phyloP scores from a whole-genome alignment of 2,113 vertebrate species.

The Chiloscyllium plagiosum region DNA sequence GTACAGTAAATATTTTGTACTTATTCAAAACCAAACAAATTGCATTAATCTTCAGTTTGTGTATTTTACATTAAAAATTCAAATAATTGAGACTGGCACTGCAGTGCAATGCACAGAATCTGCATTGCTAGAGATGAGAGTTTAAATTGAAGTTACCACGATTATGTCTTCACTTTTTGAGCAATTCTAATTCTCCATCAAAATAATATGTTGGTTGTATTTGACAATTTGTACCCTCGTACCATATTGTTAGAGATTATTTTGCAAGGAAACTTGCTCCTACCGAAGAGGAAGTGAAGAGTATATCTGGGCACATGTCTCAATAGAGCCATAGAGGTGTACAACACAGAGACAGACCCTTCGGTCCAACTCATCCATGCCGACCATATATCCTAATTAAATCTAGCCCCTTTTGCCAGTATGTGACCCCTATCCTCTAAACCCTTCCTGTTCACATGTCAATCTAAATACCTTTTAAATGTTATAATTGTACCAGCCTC shows the following conservation, averaged over 20 bases:
- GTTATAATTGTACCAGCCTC: too few relatives aligned
- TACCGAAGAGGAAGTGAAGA: not conserved
- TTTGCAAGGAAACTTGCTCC: not conserved
- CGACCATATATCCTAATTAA: too few relatives aligned
- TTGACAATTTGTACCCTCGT: not conserved
- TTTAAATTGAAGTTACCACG: not conserved
- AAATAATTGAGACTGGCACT: not conserved
- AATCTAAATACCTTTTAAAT: too few relatives aligned
- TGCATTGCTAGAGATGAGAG: not conserved
- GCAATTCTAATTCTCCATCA: not conserved
- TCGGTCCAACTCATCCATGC: too few relatives aligned
- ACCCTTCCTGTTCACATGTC: too few relatives aligned
- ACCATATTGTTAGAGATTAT: not conserved
- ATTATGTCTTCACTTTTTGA: not conserved
- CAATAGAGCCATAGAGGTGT: too few relatives aligned
- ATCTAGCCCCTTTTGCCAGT: too few relatives aligned
- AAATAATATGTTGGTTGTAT: not conserved
- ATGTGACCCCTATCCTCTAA: too few relatives aligned
- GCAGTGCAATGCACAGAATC: not conserved
- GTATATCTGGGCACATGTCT: not conserved
- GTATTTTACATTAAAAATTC: conserved; percentile 7
- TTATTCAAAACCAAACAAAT: not conserved
- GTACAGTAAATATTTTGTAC: not conserved
- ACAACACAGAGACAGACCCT: too few relatives aligned
- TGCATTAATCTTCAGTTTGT: conserved; percentile 2